These are phyloP conservation scores for Carettochelys insculpta DNA, from an alignment of 2,113 vertebrate genomes.

Conservation along the genomic window DNA sequence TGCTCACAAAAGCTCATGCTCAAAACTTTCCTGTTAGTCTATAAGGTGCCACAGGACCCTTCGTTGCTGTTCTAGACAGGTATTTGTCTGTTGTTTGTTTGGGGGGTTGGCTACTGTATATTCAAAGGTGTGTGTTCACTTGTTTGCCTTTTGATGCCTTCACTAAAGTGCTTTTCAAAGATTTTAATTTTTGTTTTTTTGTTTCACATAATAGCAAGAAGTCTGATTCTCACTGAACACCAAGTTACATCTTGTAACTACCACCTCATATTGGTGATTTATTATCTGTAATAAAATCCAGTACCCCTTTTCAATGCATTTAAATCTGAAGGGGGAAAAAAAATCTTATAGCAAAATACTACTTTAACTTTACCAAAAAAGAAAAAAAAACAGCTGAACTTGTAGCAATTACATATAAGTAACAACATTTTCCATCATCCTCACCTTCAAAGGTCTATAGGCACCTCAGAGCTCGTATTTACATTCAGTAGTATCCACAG, in stretches of 20 bases:
- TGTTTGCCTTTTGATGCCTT: not conserved
- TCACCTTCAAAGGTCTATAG: not conserved
- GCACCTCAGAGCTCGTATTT: not conserved
- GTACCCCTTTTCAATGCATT: fast-evolving
- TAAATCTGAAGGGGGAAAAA: fast-evolving
- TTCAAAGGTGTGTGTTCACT: not conserved
- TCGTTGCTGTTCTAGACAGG: not conserved
- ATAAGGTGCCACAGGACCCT: too few species aligned
- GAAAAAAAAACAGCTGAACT: not conserved
- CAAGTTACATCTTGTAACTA: fast-evolving
- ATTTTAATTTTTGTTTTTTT: not conserved
- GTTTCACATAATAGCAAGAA: not conserved
- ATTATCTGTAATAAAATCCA: fast-evolving
- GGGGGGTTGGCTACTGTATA: not conserved
- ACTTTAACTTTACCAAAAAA: not conserved
- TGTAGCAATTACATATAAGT: not conserved
- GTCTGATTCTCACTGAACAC: not conserved
- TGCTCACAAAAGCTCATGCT: too few species aligned
- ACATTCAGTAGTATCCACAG: not conserved
- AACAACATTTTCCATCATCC: not conserved
- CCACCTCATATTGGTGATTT: fast-evolving
- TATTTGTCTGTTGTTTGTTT: not conserved
- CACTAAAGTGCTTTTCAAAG: not conserved
- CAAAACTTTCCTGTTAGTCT: too few species aligned
- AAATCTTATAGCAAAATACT: not conserved